phyloP scores from a whole-genome alignment of 2,113 vertebrate genomes.

The Sciurus niger region DNA sequence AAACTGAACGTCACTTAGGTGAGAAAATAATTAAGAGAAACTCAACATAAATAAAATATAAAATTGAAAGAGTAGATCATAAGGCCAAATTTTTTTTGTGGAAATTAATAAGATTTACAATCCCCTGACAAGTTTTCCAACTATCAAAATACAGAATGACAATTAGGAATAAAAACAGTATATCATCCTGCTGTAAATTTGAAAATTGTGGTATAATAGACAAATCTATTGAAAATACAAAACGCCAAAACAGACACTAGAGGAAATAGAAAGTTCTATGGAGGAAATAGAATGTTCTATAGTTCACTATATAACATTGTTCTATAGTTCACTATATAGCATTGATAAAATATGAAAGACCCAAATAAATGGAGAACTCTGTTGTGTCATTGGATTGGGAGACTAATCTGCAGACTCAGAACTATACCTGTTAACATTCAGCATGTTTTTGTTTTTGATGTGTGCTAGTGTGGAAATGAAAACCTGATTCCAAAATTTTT shows the following conservation, averaged over 20 bases:
- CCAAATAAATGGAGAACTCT: neutral
- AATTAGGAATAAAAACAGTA: neutral
- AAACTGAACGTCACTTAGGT: neutral
- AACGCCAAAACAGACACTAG: neutral
- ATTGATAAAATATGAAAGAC: neutral
- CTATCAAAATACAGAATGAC: neutral
- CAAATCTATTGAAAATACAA: neutral
- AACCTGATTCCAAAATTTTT: slow-evolving; percentile 29
- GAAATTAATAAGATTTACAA: neutral
- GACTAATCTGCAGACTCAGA: neutral
- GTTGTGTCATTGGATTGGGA: neutral
- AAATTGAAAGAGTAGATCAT: slow-evolving; percentile 21
- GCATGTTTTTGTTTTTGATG: neutral
- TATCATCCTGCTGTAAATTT: neutral
- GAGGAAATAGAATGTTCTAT: neutral
- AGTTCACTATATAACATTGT: slow-evolving; percentile 11
- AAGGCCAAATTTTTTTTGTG: neutral
- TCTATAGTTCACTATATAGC: neutral
- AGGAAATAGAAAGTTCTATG: slow-evolving; percentile 10
- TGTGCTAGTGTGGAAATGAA: neutral
- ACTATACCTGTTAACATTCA: neutral
- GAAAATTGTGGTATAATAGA: neutral
- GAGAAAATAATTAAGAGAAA: slow-evolving; percentile 43
- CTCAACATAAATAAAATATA: slow-evolving; percentile 8
- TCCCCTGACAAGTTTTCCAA: neutral